Evolutionary conservation across 2,113 vertebrate genomes (phyloP).

Genomic region (Paraplagusia blochii): DNA sequence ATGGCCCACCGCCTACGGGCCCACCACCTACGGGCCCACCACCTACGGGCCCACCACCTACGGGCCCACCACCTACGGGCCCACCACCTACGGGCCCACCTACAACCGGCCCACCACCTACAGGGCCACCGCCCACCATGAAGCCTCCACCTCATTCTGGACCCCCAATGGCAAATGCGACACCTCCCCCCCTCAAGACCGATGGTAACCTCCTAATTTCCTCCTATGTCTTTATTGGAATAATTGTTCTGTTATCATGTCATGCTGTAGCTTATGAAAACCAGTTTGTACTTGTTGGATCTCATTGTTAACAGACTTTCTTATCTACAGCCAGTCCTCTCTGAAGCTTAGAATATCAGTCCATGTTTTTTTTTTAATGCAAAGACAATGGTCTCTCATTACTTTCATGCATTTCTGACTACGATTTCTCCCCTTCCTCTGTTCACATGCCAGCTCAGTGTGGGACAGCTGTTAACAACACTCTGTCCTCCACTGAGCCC

Average conservation of each 20-base stretch:
- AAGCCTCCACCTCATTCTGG: constrained; percentile 67
- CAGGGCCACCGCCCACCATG: constrained; percentile 60
- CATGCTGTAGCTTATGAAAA: not conserved
- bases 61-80: constrained; percentile 69
- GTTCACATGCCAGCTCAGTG: constrained; percentile 67
- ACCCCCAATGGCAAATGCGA: constrained; percentile 52
- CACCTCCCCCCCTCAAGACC: constrained; percentile 56
- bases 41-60: constrained; percentile 49
- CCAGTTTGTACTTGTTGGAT: not conserved
- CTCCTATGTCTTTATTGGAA: not conserved
- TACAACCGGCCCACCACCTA: no score
- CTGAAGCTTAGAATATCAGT: no score
- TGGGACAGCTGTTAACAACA: constrained; percentile 51
- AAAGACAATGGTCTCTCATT: not conserved
- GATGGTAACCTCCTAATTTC: constrained; percentile 77
- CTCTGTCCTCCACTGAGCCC: constrained; percentile 57
- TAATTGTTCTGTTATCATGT: not conserved
- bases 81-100: constrained; percentile 43
- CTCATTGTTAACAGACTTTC: not conserved
- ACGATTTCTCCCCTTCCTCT: constrained; percentile 29
- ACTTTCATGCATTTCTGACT: not conserved
- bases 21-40: constrained; percentile 49
- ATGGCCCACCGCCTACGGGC: constrained; percentile 72
- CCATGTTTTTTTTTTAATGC: no score
- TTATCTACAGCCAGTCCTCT: no score